Percentiles rank a stretch among this genome's conserved stretches.
Evolutionary conservation across 2,888 invertebrate genomes (phyloP).

Genomic region (Leuctra nigra): DNA sequence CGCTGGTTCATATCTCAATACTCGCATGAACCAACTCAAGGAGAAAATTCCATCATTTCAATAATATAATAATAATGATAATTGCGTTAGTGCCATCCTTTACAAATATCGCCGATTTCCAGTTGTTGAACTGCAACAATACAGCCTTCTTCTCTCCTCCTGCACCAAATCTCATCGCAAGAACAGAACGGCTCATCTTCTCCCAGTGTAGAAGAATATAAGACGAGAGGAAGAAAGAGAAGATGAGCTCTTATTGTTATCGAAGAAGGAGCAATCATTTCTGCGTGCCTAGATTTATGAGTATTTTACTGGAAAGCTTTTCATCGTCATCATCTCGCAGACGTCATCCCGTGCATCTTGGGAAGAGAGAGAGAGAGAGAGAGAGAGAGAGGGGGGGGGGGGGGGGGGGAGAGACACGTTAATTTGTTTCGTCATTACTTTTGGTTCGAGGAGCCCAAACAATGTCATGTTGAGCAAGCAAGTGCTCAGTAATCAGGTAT

Average conservation of each 20-base stretch:
- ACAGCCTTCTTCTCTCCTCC: not conserved
- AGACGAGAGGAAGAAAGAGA: conserved; percentile 1
- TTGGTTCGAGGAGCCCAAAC: not conserved
- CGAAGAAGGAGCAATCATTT: conserved; percentile 12
- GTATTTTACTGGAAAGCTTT: conserved; percentile 2
- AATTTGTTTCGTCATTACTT: not conserved
- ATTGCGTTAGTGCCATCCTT: conserved; percentile 14
- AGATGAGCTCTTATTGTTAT: not conserved
- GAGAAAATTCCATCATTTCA: conserved; percentile 20
- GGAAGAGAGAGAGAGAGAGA: not conserved
- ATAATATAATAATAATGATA: conserved; percentile 2
- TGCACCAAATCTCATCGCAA: not conserved
- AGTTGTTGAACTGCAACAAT: conserved; percentile 15
- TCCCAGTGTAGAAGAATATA: not conserved
- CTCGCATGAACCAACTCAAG: not conserved
- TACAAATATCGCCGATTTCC: conserved; percentile 12
- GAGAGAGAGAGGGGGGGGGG: no score
- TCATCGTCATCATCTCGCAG: not conserved
- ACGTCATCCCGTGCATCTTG: not conserved
- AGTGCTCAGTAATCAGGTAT: no score
- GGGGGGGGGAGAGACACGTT: no score
- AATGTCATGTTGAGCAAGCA: no score
- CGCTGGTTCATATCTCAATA: no score
- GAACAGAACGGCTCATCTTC: no score
- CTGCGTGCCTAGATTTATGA: conserved; percentile 10